A percentile compares a stretch with the other conserved stretches of the same genome.
Conservation (phyloP, 2,113 vertebrate species). For the Hepsetus odoe region DNA sequence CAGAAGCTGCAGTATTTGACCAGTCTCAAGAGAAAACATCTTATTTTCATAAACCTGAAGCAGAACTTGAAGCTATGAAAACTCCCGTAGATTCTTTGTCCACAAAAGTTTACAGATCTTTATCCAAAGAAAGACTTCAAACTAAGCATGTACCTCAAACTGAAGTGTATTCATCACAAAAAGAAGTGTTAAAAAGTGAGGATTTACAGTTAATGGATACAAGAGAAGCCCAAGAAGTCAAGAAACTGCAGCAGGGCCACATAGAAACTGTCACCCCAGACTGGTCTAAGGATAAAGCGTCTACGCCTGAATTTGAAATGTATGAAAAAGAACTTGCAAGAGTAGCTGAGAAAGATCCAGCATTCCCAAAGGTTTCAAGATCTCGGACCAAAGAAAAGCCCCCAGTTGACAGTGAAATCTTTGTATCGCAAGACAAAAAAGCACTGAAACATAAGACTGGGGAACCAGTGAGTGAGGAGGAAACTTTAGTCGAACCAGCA, state of each 20-base stretch:
- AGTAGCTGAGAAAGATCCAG: background rate
- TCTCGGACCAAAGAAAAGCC: background rate
- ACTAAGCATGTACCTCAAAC: background rate
- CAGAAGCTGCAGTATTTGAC: conserved; percentile 58
- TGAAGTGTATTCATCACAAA: background rate
- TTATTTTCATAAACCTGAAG: conserved; percentile 15
- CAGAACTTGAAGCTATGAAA: conserved; percentile 39
- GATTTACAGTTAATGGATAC: background rate
- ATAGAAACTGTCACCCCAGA: conserved; percentile 58
- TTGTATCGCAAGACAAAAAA: conserved; percentile 45
- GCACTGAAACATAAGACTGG: conserved; percentile 68
- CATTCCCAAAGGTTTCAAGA: background rate
- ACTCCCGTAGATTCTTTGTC: conserved; percentile 31
- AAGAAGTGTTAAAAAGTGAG: background rate
- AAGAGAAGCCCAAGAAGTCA: conserved; percentile 64
- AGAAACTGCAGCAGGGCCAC: conserved; percentile 31
- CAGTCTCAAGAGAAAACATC: conserved; percentile 39
- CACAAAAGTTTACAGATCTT: conserved; percentile 51
- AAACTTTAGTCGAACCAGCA: conserved; percentile 53
- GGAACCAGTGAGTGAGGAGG: conserved; percentile 71
- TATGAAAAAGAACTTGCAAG: background rate
- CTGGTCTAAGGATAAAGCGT: conserved; percentile 35
- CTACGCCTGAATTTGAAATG: conserved; percentile 37
- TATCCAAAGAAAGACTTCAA: conserved; percentile 47
- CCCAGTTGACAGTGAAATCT: background rate